phyloP scores from a whole-genome alignment of 2,797 vertebrate genomes.

The Labeo calbasu region DNA sequence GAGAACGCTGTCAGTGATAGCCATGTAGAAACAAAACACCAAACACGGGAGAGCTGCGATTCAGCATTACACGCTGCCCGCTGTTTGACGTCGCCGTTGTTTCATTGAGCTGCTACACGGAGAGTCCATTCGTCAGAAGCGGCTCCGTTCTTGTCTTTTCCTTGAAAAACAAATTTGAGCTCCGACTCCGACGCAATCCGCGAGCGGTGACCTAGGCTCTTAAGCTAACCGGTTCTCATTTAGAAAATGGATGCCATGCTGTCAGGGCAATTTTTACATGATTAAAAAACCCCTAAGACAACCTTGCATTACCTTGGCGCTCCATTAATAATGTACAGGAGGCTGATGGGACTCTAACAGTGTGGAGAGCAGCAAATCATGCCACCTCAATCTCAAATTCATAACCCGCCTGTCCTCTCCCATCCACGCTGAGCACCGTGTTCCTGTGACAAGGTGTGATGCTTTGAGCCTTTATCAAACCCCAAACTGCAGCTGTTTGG shows the following conservation, averaged over 20 bases:
- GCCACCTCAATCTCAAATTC: constrained; percentile 61
- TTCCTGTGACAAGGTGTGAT: constrained; percentile 28
- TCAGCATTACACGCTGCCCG: not conserved
- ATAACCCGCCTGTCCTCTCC: constrained; percentile 46
- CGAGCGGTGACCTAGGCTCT: constrained; percentile 28
- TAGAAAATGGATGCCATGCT: constrained; percentile 60
- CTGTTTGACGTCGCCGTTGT: not conserved
- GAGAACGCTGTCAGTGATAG: constrained; percentile 51
- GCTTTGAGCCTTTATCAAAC: constrained; percentile 2
- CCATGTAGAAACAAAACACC: constrained; percentile 32
- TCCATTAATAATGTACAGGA: constrained; percentile 76
- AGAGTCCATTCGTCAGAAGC: constrained; percentile 12
- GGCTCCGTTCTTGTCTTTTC: constrained; percentile 11
- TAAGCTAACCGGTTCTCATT: constrained; percentile 47
- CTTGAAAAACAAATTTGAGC: constrained; percentile 34
- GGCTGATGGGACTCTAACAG: constrained; percentile 74
- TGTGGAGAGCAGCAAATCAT: constrained; percentile 80
- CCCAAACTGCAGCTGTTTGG: constrained; percentile 12
- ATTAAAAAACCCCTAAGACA: constrained; percentile 76
- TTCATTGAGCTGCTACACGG: not conserved
- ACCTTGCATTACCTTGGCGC: constrained; percentile 67
- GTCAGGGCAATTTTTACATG: constrained; percentile 72
- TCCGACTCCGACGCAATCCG: constrained; percentile 15
- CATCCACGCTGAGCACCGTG: constrained; percentile 16
- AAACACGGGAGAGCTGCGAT: constrained; percentile 8